Conservation (phyloP, 2,888 invertebrate genomes). For the Galerucella nymphaeae region DNA sequence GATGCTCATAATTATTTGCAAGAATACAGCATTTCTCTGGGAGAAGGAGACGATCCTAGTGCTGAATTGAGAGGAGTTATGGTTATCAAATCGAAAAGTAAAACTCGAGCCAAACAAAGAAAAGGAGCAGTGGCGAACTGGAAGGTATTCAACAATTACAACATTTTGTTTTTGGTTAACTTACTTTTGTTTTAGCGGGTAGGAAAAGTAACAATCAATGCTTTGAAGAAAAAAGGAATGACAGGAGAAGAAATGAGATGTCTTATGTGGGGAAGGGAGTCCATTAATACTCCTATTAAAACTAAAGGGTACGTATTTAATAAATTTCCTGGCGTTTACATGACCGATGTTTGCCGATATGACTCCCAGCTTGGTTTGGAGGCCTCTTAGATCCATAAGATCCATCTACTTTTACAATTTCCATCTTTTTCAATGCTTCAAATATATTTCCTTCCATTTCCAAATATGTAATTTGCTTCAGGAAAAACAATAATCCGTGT, state of each 20-base stretch:
- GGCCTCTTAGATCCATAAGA: too few species aligned
- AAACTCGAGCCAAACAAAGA: slow-evolving; percentile 94
- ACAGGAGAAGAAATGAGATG: slow-evolving; percentile 87
- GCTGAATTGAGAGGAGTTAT: slow-evolving; percentile 93
- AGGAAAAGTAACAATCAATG: slow-evolving; percentile 87
- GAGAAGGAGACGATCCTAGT: slow-evolving; percentile 82
- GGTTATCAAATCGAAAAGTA: slow-evolving; percentile 97
- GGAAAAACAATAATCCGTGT: slow-evolving; percentile 65
- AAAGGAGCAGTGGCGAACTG: slow-evolving; percentile 97
- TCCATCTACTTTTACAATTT: too few species aligned
- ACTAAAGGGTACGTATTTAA: slow-evolving; percentile 67
- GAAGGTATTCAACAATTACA: slow-evolving; percentile 76
- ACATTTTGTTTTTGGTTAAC: background rate
- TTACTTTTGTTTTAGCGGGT: slow-evolving; percentile 72
- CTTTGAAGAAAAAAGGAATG: slow-evolving; percentile 83
- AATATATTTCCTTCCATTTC: too few species aligned
- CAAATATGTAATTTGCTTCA: slow-evolving; percentile 34
- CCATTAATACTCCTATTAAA: slow-evolving; percentile 87
- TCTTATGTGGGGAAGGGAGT: slow-evolving; percentile 92
- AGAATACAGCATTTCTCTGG: slow-evolving; percentile 94
- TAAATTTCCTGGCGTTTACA: too few species aligned
- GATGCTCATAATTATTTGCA: slow-evolving; percentile 92
- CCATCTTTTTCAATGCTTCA: too few species aligned
- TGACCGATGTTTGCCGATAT: too few species aligned
- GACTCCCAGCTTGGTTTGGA: too few species aligned